phyloP scores from a whole-genome alignment of 2,113 vertebrate genomes.

The Amblyornis subalaris region DNA sequence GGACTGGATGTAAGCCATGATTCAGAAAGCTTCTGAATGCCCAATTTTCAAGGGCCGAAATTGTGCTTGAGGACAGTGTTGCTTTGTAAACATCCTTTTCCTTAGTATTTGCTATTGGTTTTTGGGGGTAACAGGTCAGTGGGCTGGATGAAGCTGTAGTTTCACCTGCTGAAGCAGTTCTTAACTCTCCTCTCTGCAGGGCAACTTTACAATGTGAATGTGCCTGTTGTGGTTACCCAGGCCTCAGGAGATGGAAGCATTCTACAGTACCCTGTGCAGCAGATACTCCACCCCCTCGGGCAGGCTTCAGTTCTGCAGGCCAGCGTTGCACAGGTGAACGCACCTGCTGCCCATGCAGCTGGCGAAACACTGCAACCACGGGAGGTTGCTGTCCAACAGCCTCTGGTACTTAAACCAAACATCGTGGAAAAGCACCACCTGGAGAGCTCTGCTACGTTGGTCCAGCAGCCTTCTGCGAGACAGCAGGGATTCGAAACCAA shows the following conservation, averaged over 20 bases:
- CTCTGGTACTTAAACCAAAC: neutral
- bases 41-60: neutral
- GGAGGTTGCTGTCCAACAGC: conserved; percentile 13
- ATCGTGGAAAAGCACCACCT: neutral
- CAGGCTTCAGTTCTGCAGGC: conserved; percentile 53
- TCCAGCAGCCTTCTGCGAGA: conserved; percentile 9
- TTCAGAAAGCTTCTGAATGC: neutral
- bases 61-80: neutral
- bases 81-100: neutral
- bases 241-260: conserved; percentile 69
- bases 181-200: conserved; percentile 67
- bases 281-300: conserved; percentile 64
- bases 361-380: conserved; percentile 13
- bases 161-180: neutral
- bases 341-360: conserved; percentile 35
- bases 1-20: neutral
- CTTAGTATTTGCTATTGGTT: neutral
- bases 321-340: neutral
- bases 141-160: neutral
- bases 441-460: neutral
- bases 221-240: conserved; percentile 91
- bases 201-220: conserved; percentile 90
- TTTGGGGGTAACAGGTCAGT: neutral
- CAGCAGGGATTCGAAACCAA: conserved; percentile 16
- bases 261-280: conserved; percentile 68